phyloP scores from a whole-genome alignment of 2,113 vertebrate genomes.

The Notothenia coriiceps region DNA sequence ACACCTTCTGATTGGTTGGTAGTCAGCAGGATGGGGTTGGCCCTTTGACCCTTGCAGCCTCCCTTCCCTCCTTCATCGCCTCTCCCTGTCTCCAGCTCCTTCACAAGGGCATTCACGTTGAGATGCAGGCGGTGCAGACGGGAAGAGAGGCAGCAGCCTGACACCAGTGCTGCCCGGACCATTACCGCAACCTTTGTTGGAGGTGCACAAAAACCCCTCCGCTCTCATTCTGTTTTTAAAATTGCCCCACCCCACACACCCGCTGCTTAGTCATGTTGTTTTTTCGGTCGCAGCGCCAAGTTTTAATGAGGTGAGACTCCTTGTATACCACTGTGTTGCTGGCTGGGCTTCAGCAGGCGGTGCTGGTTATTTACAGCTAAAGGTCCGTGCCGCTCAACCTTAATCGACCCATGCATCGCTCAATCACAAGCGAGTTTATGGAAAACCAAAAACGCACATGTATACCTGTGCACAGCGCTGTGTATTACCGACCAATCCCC shows the following conservation, averaged over 20 bases:
- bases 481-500: not conserved
- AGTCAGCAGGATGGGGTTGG: conserved; percentile 80
- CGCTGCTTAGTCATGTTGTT: conserved; percentile 77
- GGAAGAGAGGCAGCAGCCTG: conserved; percentile 16
- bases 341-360: conserved; percentile 55
- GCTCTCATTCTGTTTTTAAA: conserved; percentile 15
- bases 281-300: conserved; percentile 69
- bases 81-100: conserved; percentile 53
- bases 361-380: conserved; percentile 66
- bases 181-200: conserved; percentile 23
- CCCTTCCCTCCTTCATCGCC: conserved; percentile 30
- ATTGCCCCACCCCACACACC: conserved; percentile 41
- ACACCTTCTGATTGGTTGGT: conserved; percentile 77
- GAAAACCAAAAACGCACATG: conserved; percentile 53
- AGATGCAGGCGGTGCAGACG: conserved; percentile 44
- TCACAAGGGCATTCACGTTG: conserved; percentile 74
- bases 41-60: conserved; percentile 75
- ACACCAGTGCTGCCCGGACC: conserved; percentile 27
- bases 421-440: conserved; percentile 32
- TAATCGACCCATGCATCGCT: conserved; percentile 50
- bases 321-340: conserved; percentile 47
- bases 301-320: conserved; percentile 78
- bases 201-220: conserved; percentile 17
- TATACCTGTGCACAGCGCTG: conserved; percentile 13
- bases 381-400: conserved; percentile 47